Percentiles rank a stretch among this genome's conserved stretches.
phyloP scores from a whole-genome alignment of 2,888 invertebrate species.

The Galeopsomyia nigrocyanea region DNA sequence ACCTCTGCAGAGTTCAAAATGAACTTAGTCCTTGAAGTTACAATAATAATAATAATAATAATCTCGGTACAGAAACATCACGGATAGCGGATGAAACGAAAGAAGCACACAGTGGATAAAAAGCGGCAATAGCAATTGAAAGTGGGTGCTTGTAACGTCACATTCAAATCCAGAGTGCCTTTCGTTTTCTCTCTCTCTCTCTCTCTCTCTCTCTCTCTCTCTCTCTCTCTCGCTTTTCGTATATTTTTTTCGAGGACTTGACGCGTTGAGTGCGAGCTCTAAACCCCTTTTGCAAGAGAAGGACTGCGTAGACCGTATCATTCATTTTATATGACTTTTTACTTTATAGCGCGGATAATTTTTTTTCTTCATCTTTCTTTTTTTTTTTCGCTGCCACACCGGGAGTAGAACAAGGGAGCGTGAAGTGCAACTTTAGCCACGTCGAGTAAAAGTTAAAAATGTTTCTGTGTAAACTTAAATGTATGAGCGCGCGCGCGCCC shows the following conservation, averaged over 20 bases:
- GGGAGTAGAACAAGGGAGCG: neutral
- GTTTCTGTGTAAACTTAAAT: conserved; percentile 11
- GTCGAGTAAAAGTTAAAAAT: conserved; percentile 6
- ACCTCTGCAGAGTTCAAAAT: too few species aligned
- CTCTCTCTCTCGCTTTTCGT: neutral
- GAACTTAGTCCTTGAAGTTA: too few species aligned
- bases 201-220: neutral
- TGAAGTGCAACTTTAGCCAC: conserved; percentile 6
- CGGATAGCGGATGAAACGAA: too few species aligned
- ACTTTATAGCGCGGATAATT: neutral
- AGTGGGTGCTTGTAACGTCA: conserved; percentile 32
- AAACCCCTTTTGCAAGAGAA: neutral
- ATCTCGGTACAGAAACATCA: too few species aligned
- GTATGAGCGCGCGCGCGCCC: conserved; percentile 10
- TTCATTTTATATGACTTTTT: conserved; percentile 19
- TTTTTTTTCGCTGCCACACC: neutral
- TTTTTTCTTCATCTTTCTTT: neutral
- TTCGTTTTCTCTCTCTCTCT: neutral
- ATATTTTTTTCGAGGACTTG: neutral
- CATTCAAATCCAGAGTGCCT: conserved; percentile 26
- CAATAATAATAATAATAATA: too few species aligned
- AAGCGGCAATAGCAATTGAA: conserved; percentile 30
- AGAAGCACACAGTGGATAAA: too few species aligned
- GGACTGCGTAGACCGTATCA: neutral
- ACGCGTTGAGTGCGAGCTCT: neutral